Conservation (phyloP, 2,113 vertebrate species). For the Laticauda colubrina region DNA sequence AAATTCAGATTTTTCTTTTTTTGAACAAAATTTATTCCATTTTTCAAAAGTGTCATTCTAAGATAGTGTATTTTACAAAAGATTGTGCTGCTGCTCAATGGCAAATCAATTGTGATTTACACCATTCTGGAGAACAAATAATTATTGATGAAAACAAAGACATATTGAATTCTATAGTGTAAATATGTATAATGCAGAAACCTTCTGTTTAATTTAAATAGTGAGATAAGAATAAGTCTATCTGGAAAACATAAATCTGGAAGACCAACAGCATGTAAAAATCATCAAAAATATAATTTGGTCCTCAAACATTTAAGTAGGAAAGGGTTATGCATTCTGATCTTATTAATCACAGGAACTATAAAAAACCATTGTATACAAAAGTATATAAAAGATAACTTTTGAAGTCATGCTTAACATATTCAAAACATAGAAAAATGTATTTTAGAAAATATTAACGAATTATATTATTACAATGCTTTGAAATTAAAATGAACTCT, state of each 20-base stretch:
- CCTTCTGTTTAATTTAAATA: slow-evolving; percentile 46
- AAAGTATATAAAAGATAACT: slow-evolving; percentile 85
- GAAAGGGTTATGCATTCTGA: slow-evolving; percentile 74
- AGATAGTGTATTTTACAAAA: slow-evolving; percentile 37
- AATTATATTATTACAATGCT: slow-evolving; percentile 69
- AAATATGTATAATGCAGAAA: slow-evolving; percentile 57
- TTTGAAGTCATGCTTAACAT: slow-evolving; percentile 73
- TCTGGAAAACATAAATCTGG: slow-evolving; percentile 44
- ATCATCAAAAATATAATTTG: slow-evolving; percentile 70
- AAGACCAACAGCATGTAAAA: slow-evolving; percentile 59
- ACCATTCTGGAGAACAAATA: slow-evolving; percentile 60
- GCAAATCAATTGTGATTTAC: slow-evolving; percentile 45
- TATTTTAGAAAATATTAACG: slow-evolving; percentile 43
- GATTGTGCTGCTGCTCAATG: slow-evolving; percentile 48
- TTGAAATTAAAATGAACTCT: slow-evolving; percentile 43
- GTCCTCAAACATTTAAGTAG: slow-evolving; percentile 77
- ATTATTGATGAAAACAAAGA: slow-evolving; percentile 62
- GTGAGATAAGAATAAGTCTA: slow-evolving; percentile 19
- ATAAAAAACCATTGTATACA: slow-evolving; percentile 77
- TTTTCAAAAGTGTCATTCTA: slow-evolving; percentile 47
- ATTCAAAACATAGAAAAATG: slow-evolving; percentile 52
- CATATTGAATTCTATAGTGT: slow-evolving; percentile 45
- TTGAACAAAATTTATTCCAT: slow-evolving; percentile 48
- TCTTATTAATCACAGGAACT: slow-evolving; percentile 64
- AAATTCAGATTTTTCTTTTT: slow-evolving; percentile 29